These are phyloP conservation scores for Lasioglossum morio DNA, from an alignment of 2,888 invertebrate genomes.

Conservation along the genomic window DNA sequence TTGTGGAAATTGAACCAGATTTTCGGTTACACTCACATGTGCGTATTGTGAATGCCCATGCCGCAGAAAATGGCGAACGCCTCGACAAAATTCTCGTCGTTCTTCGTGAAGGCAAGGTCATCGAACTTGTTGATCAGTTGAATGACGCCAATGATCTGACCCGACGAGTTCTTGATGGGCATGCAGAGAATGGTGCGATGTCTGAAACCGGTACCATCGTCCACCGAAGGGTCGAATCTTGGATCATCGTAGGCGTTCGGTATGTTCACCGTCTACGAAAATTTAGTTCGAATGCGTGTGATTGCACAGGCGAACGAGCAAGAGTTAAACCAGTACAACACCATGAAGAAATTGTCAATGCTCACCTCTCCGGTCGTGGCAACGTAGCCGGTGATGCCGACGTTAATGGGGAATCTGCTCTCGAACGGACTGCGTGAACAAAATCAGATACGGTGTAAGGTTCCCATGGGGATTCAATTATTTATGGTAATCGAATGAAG, in stretches of 20 bases:
- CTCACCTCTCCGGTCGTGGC: conserved; percentile 97
- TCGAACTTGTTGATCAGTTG: conserved; percentile 97
- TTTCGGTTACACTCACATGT: conserved; percentile 88
- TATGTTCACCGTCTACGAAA: conserved; percentile 94
- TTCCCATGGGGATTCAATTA: conserved; percentile 31
- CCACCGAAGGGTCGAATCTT: conserved; percentile 94
- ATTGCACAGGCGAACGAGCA: not conserved
- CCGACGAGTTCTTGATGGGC: conserved; percentile 97
- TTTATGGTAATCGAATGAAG: conserved; percentile 45
- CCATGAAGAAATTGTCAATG: conserved; percentile 51
- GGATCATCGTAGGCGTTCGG: conserved; percentile 95
- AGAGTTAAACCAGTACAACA: too few species aligned
- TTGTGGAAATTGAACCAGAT: not conserved
- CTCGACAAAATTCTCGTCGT: conserved; percentile 98
- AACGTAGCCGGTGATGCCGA: conserved; percentile 97
- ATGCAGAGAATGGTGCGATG: conserved; percentile 97
- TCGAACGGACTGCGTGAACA: conserved; percentile 91
- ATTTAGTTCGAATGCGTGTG: not conserved
- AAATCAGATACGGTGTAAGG: conserved; percentile 48
- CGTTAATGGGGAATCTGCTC: conserved; percentile 96
- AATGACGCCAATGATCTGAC: conserved; percentile 96
- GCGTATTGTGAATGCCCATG: conserved; percentile 98
- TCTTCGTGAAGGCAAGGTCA: conserved; percentile 95
- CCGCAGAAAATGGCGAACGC: conserved; percentile 99
- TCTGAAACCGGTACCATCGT: conserved; percentile 92